A percentile compares a stretch with the other conserved stretches of the same genome.
phyloP scores from a whole-genome alignment of 2,888 invertebrate species.

The Rotaria magnacalcarata region DNA sequence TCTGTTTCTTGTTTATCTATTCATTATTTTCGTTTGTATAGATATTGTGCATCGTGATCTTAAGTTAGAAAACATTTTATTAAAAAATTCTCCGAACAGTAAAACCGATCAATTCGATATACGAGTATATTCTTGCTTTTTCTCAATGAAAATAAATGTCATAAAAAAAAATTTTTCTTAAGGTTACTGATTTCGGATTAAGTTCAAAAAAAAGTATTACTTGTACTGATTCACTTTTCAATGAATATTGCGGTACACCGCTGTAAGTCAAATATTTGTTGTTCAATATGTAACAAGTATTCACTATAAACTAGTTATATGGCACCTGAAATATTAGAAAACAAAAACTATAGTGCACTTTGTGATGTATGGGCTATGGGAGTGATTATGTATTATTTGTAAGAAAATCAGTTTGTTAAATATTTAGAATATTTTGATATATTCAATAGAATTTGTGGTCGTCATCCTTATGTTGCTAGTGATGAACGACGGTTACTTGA shows the following conservation, averaged over 20 bases:
- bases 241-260: conserved; percentile 64
- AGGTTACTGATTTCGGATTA: conserved; percentile 65
- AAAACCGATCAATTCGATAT: conserved; percentile 30
- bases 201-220: conserved; percentile 40
- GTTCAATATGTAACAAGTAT: not conserved
- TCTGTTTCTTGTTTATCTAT: not conserved
- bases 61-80: conserved; percentile 60
- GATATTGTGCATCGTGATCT: conserved; percentile 59
- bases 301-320: conserved; percentile 39
- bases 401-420: conserved; percentile 49
- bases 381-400: conserved; percentile 63
- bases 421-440: not conserved
- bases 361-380: conserved; percentile 67
- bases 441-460: conserved; percentile 51
- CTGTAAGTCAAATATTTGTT: conserved; percentile 62
- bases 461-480: conserved; percentile 53
- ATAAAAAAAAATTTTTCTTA: conserved; percentile 51
- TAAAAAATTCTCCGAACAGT: conserved; percentile 61
- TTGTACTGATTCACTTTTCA: conserved; percentile 40
- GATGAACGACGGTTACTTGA: conserved; percentile 54
- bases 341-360: conserved; percentile 64
- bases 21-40: conserved; percentile 48
- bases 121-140: not conserved
- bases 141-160: conserved; percentile 56
- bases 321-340: conserved; percentile 65